phyloP scores from a whole-genome alignment of 2,888 invertebrate species.

The Molanna angustata region DNA sequence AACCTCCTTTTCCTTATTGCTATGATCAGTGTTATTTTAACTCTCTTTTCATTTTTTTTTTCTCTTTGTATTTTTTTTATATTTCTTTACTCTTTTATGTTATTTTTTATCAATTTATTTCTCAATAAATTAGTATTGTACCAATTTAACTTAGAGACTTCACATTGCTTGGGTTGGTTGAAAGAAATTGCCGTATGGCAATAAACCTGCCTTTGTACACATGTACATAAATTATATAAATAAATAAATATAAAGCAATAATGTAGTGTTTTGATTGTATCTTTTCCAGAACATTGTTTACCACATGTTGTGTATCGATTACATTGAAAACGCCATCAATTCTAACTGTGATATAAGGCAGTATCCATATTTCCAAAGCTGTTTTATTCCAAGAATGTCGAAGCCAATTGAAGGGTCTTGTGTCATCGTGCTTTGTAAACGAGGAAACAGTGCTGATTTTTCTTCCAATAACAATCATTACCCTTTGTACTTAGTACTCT shows the following conservation, averaged over 20 bases:
- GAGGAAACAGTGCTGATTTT: neutral
- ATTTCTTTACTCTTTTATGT: too few species aligned
- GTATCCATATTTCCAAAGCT: constrained; percentile 4
- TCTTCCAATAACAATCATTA: constrained; percentile 20
- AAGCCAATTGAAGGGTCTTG: neutral
- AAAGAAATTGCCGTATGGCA: too few species aligned
- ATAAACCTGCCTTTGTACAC: too few species aligned
- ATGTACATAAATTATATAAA: too few species aligned
- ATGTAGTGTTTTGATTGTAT: too few species aligned
- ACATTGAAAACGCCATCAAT: constrained; percentile 9
- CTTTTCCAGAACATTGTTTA: constrained; percentile 16
- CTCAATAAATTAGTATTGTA: too few species aligned
- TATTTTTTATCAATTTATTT: too few species aligned
- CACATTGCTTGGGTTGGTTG: too few species aligned
- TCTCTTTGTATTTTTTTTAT: too few species aligned
- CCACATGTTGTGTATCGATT: constrained; percentile 1
- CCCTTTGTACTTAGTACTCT: constrained; percentile 16
- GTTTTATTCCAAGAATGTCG: neutral
- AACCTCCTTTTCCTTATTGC: too few species aligned
- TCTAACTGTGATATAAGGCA: constrained; percentile 18
- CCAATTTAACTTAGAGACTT: too few species aligned
- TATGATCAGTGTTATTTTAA: neutral
- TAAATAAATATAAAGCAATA: too few species aligned
- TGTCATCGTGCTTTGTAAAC: constrained; percentile 10
- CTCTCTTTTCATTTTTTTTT: neutral